Conservation (phyloP, 2,888 invertebrate genomes). For the Isotomurus palustris region DNA sequence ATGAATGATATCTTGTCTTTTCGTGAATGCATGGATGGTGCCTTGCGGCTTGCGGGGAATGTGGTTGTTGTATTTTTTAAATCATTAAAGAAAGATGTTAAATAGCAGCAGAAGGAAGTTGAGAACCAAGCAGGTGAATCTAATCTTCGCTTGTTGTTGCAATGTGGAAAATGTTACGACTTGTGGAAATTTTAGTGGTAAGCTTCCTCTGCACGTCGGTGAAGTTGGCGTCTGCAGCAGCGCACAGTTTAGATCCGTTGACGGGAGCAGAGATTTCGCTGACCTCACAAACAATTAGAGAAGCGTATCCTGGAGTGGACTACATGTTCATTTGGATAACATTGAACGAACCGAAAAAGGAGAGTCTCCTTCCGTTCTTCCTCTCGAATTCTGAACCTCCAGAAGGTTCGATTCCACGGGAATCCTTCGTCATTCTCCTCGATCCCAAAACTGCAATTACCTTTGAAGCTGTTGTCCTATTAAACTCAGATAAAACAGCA, state of each 20-base stretch:
- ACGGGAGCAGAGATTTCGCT: neutral
- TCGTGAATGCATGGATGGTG: no score
- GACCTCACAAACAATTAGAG: neutral
- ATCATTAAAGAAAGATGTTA: no score
- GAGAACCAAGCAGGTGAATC: no score
- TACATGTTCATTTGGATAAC: slow-evolving; percentile 17
- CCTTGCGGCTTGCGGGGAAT: no score
- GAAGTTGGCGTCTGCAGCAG: no score
- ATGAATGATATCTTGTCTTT: no score
- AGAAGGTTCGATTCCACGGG: neutral
- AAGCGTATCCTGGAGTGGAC: neutral
- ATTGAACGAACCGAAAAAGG: slow-evolving; percentile 23
- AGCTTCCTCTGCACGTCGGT: no score
- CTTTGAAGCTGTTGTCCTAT: slow-evolving; percentile 11
- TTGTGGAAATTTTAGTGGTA: no score
- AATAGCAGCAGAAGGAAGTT: no score
- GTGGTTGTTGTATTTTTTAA: no score
- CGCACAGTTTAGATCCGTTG: neutral
- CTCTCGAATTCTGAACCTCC: slow-evolving; percentile 5
- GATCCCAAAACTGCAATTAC: neutral
- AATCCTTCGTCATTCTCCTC: neutral
- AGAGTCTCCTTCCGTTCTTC: slow-evolving; percentile 8
- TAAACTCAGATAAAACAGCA: neutral
- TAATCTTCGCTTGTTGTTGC: no score
- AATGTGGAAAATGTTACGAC: no score